phyloP scores from a whole-genome alignment of 1,140 invertebrate genomes.

The Drosophila kohkoa region DNA sequence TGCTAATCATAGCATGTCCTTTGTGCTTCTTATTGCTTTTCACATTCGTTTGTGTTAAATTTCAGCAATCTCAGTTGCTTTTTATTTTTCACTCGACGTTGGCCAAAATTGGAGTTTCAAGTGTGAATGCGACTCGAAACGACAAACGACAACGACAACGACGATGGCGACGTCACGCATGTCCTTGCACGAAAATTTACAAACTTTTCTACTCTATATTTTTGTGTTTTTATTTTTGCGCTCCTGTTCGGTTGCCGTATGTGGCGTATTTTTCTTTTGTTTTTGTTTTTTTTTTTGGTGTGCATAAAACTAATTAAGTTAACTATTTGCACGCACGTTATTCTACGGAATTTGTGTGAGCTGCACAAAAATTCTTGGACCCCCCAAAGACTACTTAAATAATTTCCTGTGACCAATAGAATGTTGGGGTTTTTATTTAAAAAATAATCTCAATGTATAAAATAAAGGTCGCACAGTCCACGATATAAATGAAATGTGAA shows the following conservation, averaged over 20 bases:
- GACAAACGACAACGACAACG: neutral
- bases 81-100: neutral
- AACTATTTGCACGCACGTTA: conserved; percentile 54
- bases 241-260: neutral
- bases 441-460: neutral
- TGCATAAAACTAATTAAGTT: conserved; percentile 74
- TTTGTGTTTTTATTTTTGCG: conserved; percentile 22
- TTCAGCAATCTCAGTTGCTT: conserved; percentile 31
- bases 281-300: conserved; percentile 32
- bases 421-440: neutral
- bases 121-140: conserved; percentile 18
- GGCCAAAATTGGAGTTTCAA: conserved; percentile 9
- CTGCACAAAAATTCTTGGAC: neutral
- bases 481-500: neutral
- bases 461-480: neutral
- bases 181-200: conserved; percentile 68
- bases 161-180: conserved; percentile 63
- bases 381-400: neutral
- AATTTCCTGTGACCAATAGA: neutral
- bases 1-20: conserved; percentile 38
- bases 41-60: conserved; percentile 15
- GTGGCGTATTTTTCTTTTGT: conserved; percentile 28
- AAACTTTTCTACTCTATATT: conserved; percentile 57
- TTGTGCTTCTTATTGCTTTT: conserved; percentile 13
- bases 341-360: conserved; percentile 4